These are phyloP conservation scores for Sebastes schlegelii DNA, from an alignment of 2,113 vertebrate genomes.

Conservation along the genomic window DNA sequence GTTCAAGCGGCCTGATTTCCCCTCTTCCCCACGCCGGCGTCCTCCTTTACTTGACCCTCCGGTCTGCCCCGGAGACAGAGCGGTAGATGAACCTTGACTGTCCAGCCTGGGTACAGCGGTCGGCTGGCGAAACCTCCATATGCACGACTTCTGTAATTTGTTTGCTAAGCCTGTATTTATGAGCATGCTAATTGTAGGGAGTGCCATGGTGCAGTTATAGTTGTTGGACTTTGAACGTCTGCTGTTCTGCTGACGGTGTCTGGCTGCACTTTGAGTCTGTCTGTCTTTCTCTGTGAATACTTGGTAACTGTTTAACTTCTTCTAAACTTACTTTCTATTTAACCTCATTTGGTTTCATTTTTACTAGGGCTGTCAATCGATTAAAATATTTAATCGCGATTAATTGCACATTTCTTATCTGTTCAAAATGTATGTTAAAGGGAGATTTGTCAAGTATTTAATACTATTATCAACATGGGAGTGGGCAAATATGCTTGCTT, in stretches of 20 bases:
- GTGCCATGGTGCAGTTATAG: slow-evolving; percentile 72
- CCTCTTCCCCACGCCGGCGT: background rate
- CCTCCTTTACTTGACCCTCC: slow-evolving; percentile 38
- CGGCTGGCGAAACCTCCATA: slow-evolving; percentile 68
- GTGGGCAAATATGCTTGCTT: no score
- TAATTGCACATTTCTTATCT: no score
- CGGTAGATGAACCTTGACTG: slow-evolving; percentile 53
- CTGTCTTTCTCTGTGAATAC: slow-evolving; percentile 32
- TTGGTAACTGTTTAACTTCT: slow-evolving; percentile 11
- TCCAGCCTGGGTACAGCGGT: slow-evolving; percentile 65
- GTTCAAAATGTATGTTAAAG: no score
- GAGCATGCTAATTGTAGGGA: slow-evolving; percentile 84
- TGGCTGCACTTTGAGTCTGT: slow-evolving; percentile 48
- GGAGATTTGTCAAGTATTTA: no score
- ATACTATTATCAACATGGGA: no score
- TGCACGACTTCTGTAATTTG: slow-evolving; percentile 82
- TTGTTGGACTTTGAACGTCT: slow-evolving; percentile 78
- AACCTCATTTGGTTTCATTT: background rate
- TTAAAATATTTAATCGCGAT: no score
- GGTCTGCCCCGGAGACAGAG: slow-evolving; percentile 35
- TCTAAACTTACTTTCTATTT: background rate
- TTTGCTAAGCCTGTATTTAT: slow-evolving; percentile 82
- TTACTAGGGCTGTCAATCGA: no score
- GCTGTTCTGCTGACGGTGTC: slow-evolving; percentile 64
- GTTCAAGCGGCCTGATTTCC: slow-evolving; percentile 26